Percentiles rank a stretch among this genome's conserved stretches.
Conservation (phyloP, 1,140 invertebrate species). For the Anastatus disparis region DNA sequence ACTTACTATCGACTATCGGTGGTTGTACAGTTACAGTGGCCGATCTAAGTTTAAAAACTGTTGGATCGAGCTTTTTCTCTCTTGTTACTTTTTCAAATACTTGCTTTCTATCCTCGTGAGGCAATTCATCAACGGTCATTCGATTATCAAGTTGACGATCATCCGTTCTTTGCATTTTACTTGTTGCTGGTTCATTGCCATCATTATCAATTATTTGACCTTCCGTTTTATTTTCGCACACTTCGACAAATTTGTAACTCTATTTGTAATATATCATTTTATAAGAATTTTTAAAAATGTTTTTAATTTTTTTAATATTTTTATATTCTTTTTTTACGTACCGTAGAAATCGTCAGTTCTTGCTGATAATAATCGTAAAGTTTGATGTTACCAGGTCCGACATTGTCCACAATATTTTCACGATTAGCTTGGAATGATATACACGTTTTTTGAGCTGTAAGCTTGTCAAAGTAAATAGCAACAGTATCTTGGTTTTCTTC, state of each 20-base stretch:
- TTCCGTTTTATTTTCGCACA: conserved; percentile 48
- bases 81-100: background rate
- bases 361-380: conserved; percentile 80
- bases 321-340: conserved; percentile 36
- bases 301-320: background rate
- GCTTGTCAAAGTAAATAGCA: conserved; percentile 66
- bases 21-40: background rate
- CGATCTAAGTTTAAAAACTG: background rate
- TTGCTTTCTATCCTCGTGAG: background rate
- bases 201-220: conserved; percentile 28
- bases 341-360: conserved; percentile 60
- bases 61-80: conserved; percentile 16
- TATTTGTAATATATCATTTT: conserved; percentile 47
- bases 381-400: conserved; percentile 72
- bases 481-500: conserved; percentile 66
- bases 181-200: background rate
- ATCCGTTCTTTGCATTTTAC: conserved; percentile 9
- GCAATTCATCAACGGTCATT: background rate
- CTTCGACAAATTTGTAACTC: conserved; percentile 54
- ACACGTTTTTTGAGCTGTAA: conserved; percentile 64
- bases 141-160: conserved; percentile 6
- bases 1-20: background rate
- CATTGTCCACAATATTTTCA: conserved; percentile 60
- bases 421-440: conserved; percentile 65
- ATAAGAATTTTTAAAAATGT: background rate